Evolutionary conservation across 2,888 invertebrate species (phyloP).

Genomic region (Caenorhabditis plicata): DNA sequence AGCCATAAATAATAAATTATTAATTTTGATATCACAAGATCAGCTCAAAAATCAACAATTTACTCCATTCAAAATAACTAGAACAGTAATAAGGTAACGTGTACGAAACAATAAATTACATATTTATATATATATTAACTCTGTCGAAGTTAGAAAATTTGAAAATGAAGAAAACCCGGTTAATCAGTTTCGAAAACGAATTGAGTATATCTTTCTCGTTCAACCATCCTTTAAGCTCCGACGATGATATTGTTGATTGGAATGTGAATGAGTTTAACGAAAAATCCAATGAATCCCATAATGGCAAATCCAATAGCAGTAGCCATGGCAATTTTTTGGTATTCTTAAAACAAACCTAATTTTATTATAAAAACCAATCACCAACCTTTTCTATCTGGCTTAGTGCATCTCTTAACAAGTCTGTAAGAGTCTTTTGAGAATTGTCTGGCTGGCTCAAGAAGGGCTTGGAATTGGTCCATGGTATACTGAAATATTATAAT

Average conservation of each 20-base stretch:
- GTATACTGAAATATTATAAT: conserved; percentile 3
- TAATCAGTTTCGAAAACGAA: too few species aligned
- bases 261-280: conserved; percentile 98
- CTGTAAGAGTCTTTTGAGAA: conserved; percentile 97
- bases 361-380: conserved; percentile 3
- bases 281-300: conserved; percentile 99
- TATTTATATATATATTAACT: too few species aligned
- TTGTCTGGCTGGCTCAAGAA: conserved; percentile 90
- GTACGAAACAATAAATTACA: too few species aligned
- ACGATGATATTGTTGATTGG: conserved; percentile 78
- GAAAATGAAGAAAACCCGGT: too few species aligned
- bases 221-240: conserved; percentile 67
- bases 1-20: too few species aligned
- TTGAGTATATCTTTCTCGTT: too few species aligned
- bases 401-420: conserved; percentile 97
- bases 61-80: too few species aligned
- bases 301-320: conserved; percentile 99
- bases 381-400: conserved; percentile 95
- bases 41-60: too few species aligned
- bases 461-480: conserved; percentile 96
- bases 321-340: conserved; percentile 98
- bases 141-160: too few species aligned
- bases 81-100: too few species aligned
- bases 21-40: too few species aligned
- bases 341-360: conserved; percentile 73